A percentile compares a stretch with the other conserved stretches of the same genome.
These are phyloP conservation scores for Perizoma affinitatum DNA, from an alignment of 2,888 invertebrate species.

Conservation along the genomic window DNA sequence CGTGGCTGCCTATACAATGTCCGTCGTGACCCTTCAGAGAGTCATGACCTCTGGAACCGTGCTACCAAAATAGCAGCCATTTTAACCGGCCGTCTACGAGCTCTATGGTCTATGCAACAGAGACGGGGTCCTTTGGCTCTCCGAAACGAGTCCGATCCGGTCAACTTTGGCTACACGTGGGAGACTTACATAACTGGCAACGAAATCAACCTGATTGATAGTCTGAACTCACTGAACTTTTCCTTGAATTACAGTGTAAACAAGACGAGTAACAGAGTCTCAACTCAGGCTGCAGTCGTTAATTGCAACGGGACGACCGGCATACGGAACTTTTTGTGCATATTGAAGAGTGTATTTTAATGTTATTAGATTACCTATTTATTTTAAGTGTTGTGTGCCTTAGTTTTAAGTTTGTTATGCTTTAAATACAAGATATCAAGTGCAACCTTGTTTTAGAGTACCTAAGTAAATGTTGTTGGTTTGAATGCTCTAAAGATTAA, in stretches of 20 bases:
- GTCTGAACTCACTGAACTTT: constrained; percentile 45
- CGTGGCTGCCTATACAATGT: constrained; percentile 91
- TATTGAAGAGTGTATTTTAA: constrained; percentile 67
- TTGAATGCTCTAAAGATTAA: no score
- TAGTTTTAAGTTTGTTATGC: background rate
- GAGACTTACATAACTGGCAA: constrained; percentile 81
- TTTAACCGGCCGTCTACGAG: constrained; percentile 69
- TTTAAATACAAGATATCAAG: background rate
- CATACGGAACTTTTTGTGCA: constrained; percentile 70
- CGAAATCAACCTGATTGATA: constrained; percentile 38
- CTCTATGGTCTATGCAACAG: constrained; percentile 77
- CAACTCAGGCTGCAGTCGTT: constrained; percentile 51
- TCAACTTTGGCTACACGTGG: constrained; percentile 89
- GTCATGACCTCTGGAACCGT: constrained; percentile 85
- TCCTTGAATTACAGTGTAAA: constrained; percentile 46
- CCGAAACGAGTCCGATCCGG: constrained; percentile 86
- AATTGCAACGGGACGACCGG: constrained; percentile 63
- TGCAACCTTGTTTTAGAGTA: background rate
- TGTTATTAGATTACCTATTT: constrained; percentile 8
- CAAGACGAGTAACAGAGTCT: constrained; percentile 40
- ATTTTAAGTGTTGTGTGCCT: background rate
- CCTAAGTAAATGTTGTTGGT: no score
- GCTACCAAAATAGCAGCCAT: constrained; percentile 77
- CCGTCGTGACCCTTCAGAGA: constrained; percentile 91
- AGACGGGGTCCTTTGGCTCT: constrained; percentile 72